A percentile compares a stretch with the other conserved stretches of the same genome.
phyloP scores from a whole-genome alignment of 2,113 vertebrate genomes.

The Tragelaphus strepsiceros region DNA sequence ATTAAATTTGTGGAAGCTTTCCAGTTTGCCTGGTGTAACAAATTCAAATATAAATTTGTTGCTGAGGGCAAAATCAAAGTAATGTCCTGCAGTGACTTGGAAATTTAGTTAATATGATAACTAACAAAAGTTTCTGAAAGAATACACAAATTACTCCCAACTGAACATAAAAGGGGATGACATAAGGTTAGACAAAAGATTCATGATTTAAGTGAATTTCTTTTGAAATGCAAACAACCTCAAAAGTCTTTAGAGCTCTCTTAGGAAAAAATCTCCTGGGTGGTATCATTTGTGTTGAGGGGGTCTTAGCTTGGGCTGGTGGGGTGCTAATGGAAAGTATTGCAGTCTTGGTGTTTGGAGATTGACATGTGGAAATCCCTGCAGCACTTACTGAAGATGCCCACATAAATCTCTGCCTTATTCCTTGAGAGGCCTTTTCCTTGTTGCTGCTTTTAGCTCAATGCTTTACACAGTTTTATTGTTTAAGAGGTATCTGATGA shows the following conservation, averaged over 20 bases:
- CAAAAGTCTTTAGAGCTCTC: conserved; percentile 31
- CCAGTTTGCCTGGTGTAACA: neutral
- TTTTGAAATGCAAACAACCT: conserved; percentile 65
- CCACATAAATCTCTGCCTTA: conserved; percentile 12
- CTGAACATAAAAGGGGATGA: conserved; percentile 14
- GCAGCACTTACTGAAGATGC: neutral
- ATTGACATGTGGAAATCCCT: conserved; percentile 15
- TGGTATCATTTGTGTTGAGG: conserved; percentile 39
- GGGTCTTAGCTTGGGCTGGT: neutral
- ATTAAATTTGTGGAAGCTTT: conserved; percentile 24
- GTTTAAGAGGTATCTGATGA: neutral
- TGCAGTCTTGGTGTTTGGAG: neutral
- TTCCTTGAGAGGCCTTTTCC: neutral
- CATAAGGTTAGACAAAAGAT: conserved; percentile 64
- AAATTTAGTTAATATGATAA: conserved; percentile 57
- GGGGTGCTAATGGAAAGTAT: conserved; percentile 3
- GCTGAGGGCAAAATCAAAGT: neutral
- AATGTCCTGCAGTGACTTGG: neutral
- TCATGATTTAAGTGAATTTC: conserved; percentile 59
- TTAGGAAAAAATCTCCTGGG: conserved; percentile 43
- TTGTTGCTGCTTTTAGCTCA: neutral
- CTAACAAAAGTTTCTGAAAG: conserved; percentile 62
- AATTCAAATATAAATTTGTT: conserved; percentile 61
- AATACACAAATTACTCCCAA: conserved; percentile 53
- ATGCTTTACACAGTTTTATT: neutral